Percentiles rank a stretch among this genome's conserved stretches.
Evolutionary conservation across 2,113 vertebrate genomes (phyloP).

Genomic region (Crotophaga sulcirostris): DNA sequence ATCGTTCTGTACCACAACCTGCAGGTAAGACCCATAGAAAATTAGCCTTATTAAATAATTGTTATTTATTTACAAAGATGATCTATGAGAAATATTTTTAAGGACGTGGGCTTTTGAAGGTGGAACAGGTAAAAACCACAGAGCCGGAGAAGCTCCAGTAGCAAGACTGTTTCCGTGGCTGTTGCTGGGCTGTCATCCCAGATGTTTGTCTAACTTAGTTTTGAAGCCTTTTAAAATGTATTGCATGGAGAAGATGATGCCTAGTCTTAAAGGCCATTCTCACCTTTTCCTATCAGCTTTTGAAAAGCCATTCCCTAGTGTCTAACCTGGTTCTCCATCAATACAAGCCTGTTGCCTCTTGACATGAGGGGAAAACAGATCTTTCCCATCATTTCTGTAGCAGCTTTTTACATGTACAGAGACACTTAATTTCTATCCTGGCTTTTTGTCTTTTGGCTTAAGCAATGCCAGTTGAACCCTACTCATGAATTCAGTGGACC

Average conservation of each 20-base stretch:
- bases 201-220: background rate
- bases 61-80: background rate
- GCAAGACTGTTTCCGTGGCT: background rate
- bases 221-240: background rate
- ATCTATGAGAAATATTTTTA: background rate
- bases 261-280: background rate
- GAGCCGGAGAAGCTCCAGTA: background rate
- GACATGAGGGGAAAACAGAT: background rate
- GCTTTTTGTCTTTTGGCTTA: background rate
- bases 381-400: background rate
- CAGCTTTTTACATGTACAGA: background rate
- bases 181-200: background rate
- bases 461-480: background rate
- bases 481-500: background rate
- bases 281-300: fast-evolving
- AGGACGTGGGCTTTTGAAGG: background rate
- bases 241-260: background rate
- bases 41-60: background rate
- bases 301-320: background rate
- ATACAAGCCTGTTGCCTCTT: background rate
- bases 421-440: background rate
- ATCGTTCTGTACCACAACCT: background rate
- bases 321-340: background rate
- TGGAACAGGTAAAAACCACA: background rate
- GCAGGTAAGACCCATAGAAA: background rate